A percentile compares a stretch with the other conserved stretches of the same genome.
Conservation (phyloP, 2,797 vertebrate species). For the Mormyrus hasselquistii region DNA sequence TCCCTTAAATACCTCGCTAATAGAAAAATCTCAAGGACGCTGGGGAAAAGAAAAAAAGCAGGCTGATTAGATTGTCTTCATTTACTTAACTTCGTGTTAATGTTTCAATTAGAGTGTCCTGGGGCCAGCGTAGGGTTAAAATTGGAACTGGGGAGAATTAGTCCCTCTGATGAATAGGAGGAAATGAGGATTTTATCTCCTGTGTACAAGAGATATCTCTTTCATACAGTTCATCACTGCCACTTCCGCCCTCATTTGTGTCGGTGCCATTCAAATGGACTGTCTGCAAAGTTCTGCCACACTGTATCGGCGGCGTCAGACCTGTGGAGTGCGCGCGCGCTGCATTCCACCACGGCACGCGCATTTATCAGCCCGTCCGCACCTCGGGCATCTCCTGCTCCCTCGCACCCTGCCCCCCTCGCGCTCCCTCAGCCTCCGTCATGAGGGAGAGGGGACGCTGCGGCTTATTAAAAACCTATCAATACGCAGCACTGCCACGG, state of each 20-base stretch:
- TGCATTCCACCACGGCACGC: constrained; percentile 26
- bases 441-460: constrained; percentile 73
- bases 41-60: constrained; percentile 51
- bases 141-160: constrained; percentile 67
- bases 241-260: constrained; percentile 42
- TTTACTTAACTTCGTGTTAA: constrained; percentile 75
- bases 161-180: constrained; percentile 69
- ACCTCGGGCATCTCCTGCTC: constrained; percentile 33
- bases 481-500: constrained; percentile 64
- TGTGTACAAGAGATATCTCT: constrained; percentile 56
- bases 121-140: constrained; percentile 71
- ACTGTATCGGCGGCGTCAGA: constrained; percentile 21
- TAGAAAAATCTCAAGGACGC: constrained; percentile 64
- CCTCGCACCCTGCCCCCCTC: constrained; percentile 43
- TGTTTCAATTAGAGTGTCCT: constrained; percentile 76
- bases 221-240: constrained; percentile 60
- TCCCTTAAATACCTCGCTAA: constrained; percentile 63
- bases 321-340: constrained; percentile 21
- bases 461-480: constrained; percentile 80
- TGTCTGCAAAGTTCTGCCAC: constrained; percentile 1
- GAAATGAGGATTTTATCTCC: constrained; percentile 65
- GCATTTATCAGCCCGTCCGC: constrained; percentile 38
- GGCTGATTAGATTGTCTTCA: constrained; percentile 75
- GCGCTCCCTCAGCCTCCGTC: constrained; percentile 69
- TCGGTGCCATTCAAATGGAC: constrained; percentile 42